Percentiles rank a stretch among this genome's conserved stretches.
Evolutionary conservation across 1,140 invertebrate species (phyloP).

Genomic region (Calosoma granatense): DNA sequence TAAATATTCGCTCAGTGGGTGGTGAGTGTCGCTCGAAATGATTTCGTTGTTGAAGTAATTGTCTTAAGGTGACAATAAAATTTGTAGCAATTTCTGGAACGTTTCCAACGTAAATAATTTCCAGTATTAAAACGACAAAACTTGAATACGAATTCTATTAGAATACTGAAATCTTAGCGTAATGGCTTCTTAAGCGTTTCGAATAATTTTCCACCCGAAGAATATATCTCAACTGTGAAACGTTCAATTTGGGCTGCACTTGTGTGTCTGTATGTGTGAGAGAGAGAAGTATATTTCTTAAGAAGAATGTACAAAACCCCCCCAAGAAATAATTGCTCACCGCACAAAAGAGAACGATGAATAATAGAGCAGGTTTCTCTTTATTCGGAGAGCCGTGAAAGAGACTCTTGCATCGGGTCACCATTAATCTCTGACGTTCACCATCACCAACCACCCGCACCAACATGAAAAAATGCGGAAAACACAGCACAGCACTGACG

Average conservation of each 20-base stretch:
- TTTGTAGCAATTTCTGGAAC: constrained; percentile 2
- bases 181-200: constrained; percentile 8
- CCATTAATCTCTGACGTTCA: neutral
- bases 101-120: neutral
- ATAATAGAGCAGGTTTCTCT: constrained; percentile 4
- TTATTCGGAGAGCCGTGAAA: neutral
- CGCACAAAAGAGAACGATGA: constrained; percentile 6
- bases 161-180: neutral
- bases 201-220: neutral
- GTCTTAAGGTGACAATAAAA: constrained; percentile 2
- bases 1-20: too few relatives aligned
- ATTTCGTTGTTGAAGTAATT: too few relatives aligned
- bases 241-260: neutral
- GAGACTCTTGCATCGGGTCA: neutral
- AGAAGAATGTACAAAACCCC: constrained; percentile 1
- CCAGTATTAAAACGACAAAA: constrained; percentile 2
- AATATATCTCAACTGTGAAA: constrained; percentile 1
- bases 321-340: constrained; percentile 7
- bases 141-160: neutral
- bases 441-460: too few relatives aligned
- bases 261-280: too few relatives aligned
- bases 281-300: neutral
- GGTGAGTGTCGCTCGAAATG: too few relatives aligned
- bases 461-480: too few relatives aligned
- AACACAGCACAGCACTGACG: too few relatives aligned